Evolutionary conservation across 2,888 invertebrate species (phyloP), one percentile per base, ranked within the genome.

Genomic region (Protonemura montana): DNA sequence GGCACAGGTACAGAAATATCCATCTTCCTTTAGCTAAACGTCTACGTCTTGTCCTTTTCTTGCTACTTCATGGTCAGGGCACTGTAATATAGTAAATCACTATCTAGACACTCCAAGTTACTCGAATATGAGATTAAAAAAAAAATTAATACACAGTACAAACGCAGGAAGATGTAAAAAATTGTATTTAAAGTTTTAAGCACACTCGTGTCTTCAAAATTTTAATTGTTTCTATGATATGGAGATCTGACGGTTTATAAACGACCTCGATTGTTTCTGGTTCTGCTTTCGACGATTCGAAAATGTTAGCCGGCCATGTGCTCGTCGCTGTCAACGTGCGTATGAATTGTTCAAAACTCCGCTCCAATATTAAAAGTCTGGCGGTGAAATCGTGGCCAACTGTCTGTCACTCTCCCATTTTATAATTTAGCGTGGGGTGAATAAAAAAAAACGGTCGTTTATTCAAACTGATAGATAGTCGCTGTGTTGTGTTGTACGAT

Each of bases 1-100:
- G 88, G 87, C 59, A 87, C 87, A n/a, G 87, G 86, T 26, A 86
- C 86, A 27, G 88, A 88, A 27, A 88, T 82, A 85, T 88, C 88
- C 88, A 88, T 88, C 41, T 26, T 59, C n/a, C 81, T 26, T 78
- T 28, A 35, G 78, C 78, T 16, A 41, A 13, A 59, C 59, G 3
- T 59, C 27, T 26, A 41, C 29, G 42, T 26, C 78, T 59, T 28
- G 82, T 76, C 76, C 35, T 2, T 78, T 78, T 25, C n/a, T n/a
- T n/a, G 2, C 78, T 78, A 78, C 13, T 3, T 27, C 28, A 78
- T 78, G 5, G 76, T 26, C 28, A 27, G 3, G 27, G 27, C 26
- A 80, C 80, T 35, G 35, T 35, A n/a, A n/a, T n/a, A n/a, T n/a
- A n/a, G n/a, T n/a, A n/a, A n/a, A n/a, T n/a, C n/a, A n/a, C n/a